Conservation (phyloP, 2,888 invertebrate species). For the Drosophila recens region DNA sequence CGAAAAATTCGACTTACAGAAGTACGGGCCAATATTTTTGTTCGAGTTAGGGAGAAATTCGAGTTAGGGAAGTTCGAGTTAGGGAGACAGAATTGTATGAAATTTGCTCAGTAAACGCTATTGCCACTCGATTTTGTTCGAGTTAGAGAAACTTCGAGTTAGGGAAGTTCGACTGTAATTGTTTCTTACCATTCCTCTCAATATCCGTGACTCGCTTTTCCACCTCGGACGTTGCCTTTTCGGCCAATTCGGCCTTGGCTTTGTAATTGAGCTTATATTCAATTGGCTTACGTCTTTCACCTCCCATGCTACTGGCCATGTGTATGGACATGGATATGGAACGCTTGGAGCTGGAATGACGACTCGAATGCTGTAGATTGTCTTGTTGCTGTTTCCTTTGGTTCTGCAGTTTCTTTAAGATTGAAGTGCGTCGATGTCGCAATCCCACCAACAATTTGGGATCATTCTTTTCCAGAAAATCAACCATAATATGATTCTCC, state of each 20-base stretch:
- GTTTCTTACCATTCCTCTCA: slow-evolving; percentile 65
- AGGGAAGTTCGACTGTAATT: too few species aligned
- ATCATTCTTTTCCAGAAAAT: slow-evolving; percentile 83
- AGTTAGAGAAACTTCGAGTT: too few species aligned
- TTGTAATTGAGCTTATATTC: slow-evolving; percentile 80
- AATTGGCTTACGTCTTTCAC: slow-evolving; percentile 47
- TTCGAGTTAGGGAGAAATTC: too few species aligned
- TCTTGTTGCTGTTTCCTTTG: slow-evolving; percentile 22
- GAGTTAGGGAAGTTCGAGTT: too few species aligned
- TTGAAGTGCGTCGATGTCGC: slow-evolving; percentile 67
- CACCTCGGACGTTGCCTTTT: slow-evolving; percentile 79
- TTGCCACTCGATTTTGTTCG: too few species aligned
- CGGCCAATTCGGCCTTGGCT: slow-evolving; percentile 82
- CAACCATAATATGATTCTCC: slow-evolving; percentile 81
- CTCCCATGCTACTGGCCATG: slow-evolving; percentile 16
- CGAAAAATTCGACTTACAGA: too few species aligned
- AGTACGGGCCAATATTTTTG: too few species aligned
- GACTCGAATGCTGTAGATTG: slow-evolving; percentile 48
- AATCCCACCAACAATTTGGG: slow-evolving; percentile 81
- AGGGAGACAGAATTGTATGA: too few species aligned
- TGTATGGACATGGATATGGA: slow-evolving; percentile 56
- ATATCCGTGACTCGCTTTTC: slow-evolving; percentile 70
- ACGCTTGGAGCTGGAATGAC: slow-evolving; percentile 61
- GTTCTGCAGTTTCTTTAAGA: slow-evolving; percentile 46
- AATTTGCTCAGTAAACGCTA: too few species aligned